These are phyloP conservation scores for Sebastes reedi DNA, from an alignment of 2,797 vertebrate genomes.

Conservation along the genomic window DNA sequence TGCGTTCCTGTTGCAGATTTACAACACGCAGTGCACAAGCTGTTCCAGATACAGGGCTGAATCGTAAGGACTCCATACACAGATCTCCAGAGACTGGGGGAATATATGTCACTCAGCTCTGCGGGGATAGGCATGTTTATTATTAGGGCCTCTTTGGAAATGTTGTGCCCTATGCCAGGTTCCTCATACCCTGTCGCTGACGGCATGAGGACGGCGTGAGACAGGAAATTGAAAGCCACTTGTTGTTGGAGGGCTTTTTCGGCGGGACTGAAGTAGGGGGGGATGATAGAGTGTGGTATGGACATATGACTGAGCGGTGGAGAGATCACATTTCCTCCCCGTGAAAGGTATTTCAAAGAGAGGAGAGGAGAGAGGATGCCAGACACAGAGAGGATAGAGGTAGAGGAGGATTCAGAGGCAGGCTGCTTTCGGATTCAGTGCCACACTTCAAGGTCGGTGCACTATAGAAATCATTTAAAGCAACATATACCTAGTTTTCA, in stretches of 20 bases:
- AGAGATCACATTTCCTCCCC: conserved; percentile 39
- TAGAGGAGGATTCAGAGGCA: conserved; percentile 6
- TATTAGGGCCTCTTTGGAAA: conserved; percentile 64
- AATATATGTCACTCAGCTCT: conserved; percentile 65
- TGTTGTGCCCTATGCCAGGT: conserved; percentile 42
- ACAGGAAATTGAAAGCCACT: conserved; percentile 61
- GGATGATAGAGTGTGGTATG: conserved; percentile 41
- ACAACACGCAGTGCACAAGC: conserved; percentile 59
- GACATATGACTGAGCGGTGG: conserved; percentile 31
- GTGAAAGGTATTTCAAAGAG: conserved; percentile 25
- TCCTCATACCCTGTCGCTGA: conserved; percentile 32
- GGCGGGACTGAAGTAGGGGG: conserved; percentile 33
- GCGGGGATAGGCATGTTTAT: conserved; percentile 54
- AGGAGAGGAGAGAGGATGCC: neutral
- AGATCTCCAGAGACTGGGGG: conserved; percentile 39
- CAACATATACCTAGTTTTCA: neutral
- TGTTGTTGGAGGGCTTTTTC: conserved; percentile 60
- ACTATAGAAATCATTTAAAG: conserved; percentile 31
- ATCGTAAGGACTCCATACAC: conserved; percentile 37
- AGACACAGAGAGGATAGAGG: conserved; percentile 7
- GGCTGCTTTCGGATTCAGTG: conserved; percentile 38
- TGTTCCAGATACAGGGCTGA: conserved; percentile 53
- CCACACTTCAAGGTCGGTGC: conserved; percentile 43
- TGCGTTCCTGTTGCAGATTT: conserved; percentile 54
- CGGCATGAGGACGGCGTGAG: conserved; percentile 16